A percentile compares a stretch with the other conserved stretches of the same genome.
phyloP scores from a whole-genome alignment of 2,888 invertebrate genomes.

The Volucella bombylans region DNA sequence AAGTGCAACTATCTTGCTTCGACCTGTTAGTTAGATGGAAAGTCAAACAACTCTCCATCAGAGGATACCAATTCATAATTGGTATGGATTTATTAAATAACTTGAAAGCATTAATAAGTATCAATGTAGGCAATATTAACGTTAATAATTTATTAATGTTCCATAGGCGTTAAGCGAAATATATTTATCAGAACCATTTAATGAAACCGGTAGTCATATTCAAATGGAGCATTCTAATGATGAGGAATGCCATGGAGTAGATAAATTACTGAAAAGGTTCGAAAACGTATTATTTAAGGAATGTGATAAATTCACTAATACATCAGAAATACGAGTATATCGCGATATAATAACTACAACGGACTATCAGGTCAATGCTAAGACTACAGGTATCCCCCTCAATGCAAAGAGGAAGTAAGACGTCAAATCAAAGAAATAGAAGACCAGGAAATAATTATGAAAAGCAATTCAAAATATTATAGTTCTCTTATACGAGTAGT shows the following conservation, averaged over 20 bases:
- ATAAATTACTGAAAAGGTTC: background rate
- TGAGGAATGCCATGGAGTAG: background rate
- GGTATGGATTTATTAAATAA: too few relatives aligned
- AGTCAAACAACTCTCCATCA: too few relatives aligned
- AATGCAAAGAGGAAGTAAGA: constrained; percentile 35
- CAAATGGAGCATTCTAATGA: constrained; percentile 11
- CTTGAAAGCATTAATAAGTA: too few relatives aligned
- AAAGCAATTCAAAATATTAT: constrained; percentile 59
- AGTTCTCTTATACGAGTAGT: constrained; percentile 27
- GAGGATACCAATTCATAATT: too few relatives aligned
- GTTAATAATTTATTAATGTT: too few relatives aligned
- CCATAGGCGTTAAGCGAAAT: too few relatives aligned
- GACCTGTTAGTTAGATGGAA: too few relatives aligned
- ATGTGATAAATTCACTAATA: constrained; percentile 23
- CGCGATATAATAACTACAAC: constrained; percentile 21
- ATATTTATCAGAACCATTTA: too few relatives aligned
- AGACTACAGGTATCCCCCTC: constrained; percentile 12
- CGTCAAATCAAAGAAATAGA: constrained; percentile 59
- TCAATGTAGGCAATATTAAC: too few relatives aligned
- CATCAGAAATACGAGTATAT: background rate
- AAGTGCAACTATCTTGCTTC: too few relatives aligned
- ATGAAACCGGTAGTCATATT: background rate
- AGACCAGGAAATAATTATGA: constrained; percentile 73
- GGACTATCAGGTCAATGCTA: constrained; percentile 17
- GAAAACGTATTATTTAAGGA: constrained; percentile 27